Conservation (phyloP, 2,888 invertebrate genomes). For the Drosophila pseudotakahashii region DNA sequence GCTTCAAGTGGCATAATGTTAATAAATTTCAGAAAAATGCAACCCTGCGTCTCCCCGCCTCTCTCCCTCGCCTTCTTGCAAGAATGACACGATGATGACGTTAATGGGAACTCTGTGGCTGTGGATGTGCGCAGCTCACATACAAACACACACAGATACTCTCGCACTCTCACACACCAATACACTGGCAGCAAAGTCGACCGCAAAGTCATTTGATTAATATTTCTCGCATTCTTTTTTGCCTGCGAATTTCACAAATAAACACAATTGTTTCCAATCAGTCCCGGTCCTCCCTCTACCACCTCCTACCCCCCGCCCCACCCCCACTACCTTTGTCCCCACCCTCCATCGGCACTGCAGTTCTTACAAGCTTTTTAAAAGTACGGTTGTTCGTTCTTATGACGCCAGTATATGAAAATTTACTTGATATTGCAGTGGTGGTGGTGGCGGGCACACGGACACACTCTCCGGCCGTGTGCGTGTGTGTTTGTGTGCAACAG, state of each 20-base stretch:
- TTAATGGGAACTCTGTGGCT: constrained; percentile 77
- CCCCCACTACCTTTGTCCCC: constrained; percentile 16
- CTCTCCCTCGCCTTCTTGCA: constrained; percentile 50
- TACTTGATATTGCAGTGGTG: constrained; percentile 66
- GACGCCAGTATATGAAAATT: constrained; percentile 77
- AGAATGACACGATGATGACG: constrained; percentile 83
- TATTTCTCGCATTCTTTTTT: constrained; percentile 49
- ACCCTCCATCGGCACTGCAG: constrained; percentile 38
- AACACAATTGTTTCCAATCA: constrained; percentile 66
- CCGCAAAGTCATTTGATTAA: constrained; percentile 78
- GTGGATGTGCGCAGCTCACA: constrained; percentile 64
- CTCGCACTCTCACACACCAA: constrained; percentile 30
- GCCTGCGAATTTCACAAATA: constrained; percentile 74
- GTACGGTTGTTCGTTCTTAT: constrained; percentile 67
- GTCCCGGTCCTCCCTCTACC: constrained; percentile 38
- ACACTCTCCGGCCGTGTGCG: constrained; percentile 35
- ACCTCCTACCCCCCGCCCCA: not conserved
- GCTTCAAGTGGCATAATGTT: constrained; percentile 47
- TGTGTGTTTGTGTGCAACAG: constrained; percentile 66
- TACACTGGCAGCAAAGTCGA: constrained; percentile 55
- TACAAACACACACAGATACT: constrained; percentile 18
- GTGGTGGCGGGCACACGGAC: constrained; percentile 40
- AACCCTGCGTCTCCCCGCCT: constrained; percentile 62
- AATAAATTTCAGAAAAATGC: constrained; percentile 65
- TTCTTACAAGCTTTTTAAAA: constrained; percentile 62